A percentile compares a stretch with the other conserved stretches of the same genome.
Evolutionary conservation across 2,113 vertebrate genomes (phyloP).

Genomic region (Dromiciops gliroides): DNA sequence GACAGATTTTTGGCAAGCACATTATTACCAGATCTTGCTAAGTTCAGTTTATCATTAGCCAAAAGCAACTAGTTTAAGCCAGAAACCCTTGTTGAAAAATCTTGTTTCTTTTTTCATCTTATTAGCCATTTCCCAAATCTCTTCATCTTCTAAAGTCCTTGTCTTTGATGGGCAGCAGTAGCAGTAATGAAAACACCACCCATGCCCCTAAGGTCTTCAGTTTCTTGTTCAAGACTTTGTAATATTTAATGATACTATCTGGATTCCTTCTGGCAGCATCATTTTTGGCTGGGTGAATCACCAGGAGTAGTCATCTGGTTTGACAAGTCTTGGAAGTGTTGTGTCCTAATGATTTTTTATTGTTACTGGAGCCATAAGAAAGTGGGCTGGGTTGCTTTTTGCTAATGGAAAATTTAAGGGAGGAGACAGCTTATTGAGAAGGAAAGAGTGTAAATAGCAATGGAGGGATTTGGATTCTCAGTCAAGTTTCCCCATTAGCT

Average conservation of each 20-base stretch:
- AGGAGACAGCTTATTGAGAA: not conserved
- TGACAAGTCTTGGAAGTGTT: not conserved
- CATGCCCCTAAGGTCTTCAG: not conserved
- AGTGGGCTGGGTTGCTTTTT: not conserved
- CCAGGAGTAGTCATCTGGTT: not conserved
- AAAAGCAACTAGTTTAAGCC: not conserved
- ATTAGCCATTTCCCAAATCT: not conserved
- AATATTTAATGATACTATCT: not conserved
- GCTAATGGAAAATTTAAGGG: not conserved
- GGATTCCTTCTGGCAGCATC: not conserved
- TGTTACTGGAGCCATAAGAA: constrained; percentile 44
- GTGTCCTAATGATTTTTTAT: not conserved
- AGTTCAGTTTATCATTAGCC: not conserved
- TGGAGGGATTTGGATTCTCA: not conserved
- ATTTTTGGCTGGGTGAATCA: not conserved
- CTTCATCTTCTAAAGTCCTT: not conserved
- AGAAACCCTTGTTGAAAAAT: not conserved
- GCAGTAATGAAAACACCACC: not conserved
- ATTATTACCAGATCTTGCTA: not conserved
- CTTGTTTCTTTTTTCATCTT: not conserved
- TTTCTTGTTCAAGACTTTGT: not conserved
- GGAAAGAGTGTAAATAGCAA: not conserved
- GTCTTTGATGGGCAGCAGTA: not conserved
- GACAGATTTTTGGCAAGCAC: not conserved
- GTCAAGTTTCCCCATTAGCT: not conserved